Evolutionary conservation across 2,888 invertebrate genomes (phyloP).

Genomic region (Agrochola lychnidis): DNA sequence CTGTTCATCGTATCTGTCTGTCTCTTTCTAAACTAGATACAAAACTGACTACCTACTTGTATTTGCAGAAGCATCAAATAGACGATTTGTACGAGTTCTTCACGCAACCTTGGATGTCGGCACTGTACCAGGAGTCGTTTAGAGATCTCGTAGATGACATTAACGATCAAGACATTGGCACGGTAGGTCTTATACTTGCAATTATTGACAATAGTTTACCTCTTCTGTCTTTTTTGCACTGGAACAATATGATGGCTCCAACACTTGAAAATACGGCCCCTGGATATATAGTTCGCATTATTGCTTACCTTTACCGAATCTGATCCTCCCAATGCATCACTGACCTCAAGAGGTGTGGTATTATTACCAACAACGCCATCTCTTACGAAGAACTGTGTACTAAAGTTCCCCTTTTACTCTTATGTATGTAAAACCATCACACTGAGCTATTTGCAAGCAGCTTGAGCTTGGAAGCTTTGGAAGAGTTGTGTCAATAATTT

Average conservation of each 20-base stretch:
- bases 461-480: neutral
- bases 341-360: neutral
- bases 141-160: slow-evolving; percentile 81
- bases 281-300: neutral
- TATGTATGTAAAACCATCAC: neutral
- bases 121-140: slow-evolving; percentile 92
- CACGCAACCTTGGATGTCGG: slow-evolving; percentile 92
- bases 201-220: neutral
- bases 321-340: neutral
- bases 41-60: neutral
- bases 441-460: slow-evolving; percentile 4
- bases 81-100: slow-evolving; percentile 93
- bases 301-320: too few relatives aligned
- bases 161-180: slow-evolving; percentile 78
- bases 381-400: slow-evolving; percentile 9
- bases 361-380: slow-evolving; percentile 32
- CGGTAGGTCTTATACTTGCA: slow-evolving; percentile 68
- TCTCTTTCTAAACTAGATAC: too few relatives aligned
- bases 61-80: slow-evolving; percentile 88
- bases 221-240: neutral
- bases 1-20: neutral
- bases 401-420: neutral
- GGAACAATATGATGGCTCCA: neutral
- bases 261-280: neutral
- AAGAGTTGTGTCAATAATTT: neutral